Base-by-base conservation (phyloP, 1,140 invertebrate genomes). In the Pogonomyrmex californicus region DNA sequence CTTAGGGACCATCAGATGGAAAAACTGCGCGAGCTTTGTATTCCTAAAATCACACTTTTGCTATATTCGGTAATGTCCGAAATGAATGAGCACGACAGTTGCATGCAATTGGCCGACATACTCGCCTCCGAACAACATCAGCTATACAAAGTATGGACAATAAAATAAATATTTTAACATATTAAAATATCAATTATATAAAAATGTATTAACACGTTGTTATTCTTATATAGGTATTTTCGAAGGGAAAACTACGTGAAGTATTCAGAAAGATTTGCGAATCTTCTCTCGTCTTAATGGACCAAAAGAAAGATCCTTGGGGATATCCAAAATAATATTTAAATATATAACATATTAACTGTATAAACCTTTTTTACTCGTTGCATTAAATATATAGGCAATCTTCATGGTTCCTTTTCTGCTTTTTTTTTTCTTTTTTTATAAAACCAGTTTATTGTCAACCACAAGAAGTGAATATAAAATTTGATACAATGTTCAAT, bases 11-110 rank as follows among this genome's bases (percentile, higher is more conserved):
- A 96, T 60, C 98, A 99, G 92, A 95, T 99, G 94, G 95, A 97
- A 51, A 96, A 97, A 88, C 94, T 99, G 12, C 96, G 98, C 76
- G 96, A 97, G 88, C 95, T 98, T 9, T 98, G 98, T 91, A 97
- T 99, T 90, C 98, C 98, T 4, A 97, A 98, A 96, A 96, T 98
- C 63, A 96, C 97, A 4, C 95, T 98, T 63, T 95, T 99, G 10
- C 95, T 99, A 4, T 96, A 98, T 88, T 97, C 97, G 65, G 97
- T 99, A 7, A 96, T 99, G 92, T 97, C 97, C 63, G 96, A 96
- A 87, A 97, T 97, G 91, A 97, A 96, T 88, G 96, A 97, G 87
- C 97, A 98, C 90, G 96, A 96, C 56, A 97, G 98, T 93, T 98
- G 97, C 92, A 93, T 99, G 30, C 97, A 98, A 92, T 92, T 99